Conservation (phyloP, 1,140 invertebrate species). For the Drosophila sp. region DNA sequence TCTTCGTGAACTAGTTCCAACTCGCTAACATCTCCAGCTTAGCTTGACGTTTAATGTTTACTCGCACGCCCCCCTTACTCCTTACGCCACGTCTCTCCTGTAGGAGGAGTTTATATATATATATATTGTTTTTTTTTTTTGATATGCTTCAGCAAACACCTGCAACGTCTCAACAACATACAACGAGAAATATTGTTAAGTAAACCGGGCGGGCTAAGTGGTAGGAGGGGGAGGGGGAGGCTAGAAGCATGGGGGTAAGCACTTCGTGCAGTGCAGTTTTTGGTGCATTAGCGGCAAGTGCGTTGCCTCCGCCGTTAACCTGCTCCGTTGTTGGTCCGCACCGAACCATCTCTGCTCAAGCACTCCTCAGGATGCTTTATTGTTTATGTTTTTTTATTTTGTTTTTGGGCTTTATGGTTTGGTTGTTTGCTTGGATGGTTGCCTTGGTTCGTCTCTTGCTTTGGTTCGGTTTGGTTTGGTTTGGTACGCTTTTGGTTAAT, state of each 20-base stretch:
- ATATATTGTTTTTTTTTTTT: slow-evolving; percentile 36
- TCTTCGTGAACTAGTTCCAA: slow-evolving; percentile 23
- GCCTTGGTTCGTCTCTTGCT: neutral
- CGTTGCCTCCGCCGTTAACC: slow-evolving; percentile 34
- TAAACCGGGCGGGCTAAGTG: slow-evolving; percentile 33
- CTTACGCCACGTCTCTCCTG: no score
- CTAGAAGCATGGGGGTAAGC: slow-evolving; percentile 16
- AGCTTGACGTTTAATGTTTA: slow-evolving; percentile 11
- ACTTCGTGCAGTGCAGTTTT: slow-evolving; percentile 48
- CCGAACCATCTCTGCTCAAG: neutral
- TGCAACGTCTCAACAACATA: slow-evolving; percentile 74
- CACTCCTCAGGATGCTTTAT: slow-evolving; percentile 54
- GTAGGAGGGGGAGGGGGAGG: neutral
- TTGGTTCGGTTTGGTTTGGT: slow-evolving; percentile 8
- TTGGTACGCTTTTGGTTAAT: slow-evolving; percentile 46
- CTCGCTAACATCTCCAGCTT: neutral
- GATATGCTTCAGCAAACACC: slow-evolving; percentile 76
- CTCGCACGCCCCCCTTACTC: neutral
- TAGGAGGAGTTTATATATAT: slow-evolving; percentile 38
- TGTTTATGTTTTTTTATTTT: slow-evolving; percentile 68
- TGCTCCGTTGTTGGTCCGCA: neutral
- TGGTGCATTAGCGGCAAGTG: slow-evolving; percentile 71
- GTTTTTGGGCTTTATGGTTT: slow-evolving; percentile 35
- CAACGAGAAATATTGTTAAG: slow-evolving; percentile 73
- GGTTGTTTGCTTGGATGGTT: slow-evolving; percentile 33